Conservation (phyloP, 2,113 vertebrate species). For the Pavo muticus region DNA sequence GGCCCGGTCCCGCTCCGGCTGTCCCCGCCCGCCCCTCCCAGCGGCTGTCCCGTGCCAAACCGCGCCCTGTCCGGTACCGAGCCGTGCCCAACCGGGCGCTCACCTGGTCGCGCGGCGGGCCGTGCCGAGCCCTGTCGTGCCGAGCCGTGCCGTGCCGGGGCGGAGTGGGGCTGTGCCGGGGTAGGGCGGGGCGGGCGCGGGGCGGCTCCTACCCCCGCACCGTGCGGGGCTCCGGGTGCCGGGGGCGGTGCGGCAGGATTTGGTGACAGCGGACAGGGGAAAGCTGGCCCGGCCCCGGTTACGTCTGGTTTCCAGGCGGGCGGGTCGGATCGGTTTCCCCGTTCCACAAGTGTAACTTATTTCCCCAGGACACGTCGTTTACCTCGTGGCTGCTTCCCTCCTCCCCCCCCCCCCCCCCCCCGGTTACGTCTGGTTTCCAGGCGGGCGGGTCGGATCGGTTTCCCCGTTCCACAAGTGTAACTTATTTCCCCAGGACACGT, state of each 20-base stretch:
- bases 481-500: background rate
- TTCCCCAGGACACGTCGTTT: background rate
- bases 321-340: background rate
- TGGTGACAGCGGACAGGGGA: background rate
- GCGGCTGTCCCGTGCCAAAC: background rate
- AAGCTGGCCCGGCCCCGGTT: background rate
- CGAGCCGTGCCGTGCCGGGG: too few relatives aligned
- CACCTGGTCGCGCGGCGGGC: too few relatives aligned
- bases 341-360: background rate
- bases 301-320: background rate
- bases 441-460: background rate
- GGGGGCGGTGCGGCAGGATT: too few relatives aligned
- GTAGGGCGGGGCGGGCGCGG: too few relatives aligned
- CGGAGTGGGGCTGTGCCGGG: too few relatives aligned
- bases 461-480: background rate
- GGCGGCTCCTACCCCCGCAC: too few relatives aligned
- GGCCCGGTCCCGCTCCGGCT: background rate
- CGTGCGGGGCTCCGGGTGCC: too few relatives aligned
- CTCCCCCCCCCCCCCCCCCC: accelerated
- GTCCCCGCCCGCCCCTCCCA: background rate
- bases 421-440: background rate
- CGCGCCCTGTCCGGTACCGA: background rate
- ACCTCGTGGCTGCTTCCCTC: background rate
- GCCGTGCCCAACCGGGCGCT: background rate
- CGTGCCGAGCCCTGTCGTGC: too few relatives aligned